phyloP scores from a whole-genome alignment of 2,113 vertebrate species.

The Tapirus terrestris region DNA sequence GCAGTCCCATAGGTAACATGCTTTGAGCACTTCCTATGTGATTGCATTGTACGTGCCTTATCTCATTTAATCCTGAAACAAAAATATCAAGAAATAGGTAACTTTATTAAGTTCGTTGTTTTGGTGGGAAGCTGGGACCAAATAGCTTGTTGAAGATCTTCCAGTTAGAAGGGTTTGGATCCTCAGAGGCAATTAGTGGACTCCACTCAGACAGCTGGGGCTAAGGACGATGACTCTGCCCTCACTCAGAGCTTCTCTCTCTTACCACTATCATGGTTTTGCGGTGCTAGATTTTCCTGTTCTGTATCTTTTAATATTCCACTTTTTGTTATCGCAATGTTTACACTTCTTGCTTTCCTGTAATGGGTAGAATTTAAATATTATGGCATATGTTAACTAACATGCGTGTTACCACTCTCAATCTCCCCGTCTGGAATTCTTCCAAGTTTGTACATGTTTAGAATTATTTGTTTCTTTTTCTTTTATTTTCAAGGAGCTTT shows the following conservation, averaged over 20 bases:
- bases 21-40: background rate
- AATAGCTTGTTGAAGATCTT: background rate
- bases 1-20: background rate
- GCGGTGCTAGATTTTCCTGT: background rate
- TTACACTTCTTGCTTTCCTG: background rate
- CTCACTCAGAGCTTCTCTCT: background rate
- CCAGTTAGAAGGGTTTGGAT: background rate
- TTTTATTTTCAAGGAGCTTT: background rate
- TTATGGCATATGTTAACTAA: background rate
- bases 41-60: background rate
- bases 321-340: background rate
- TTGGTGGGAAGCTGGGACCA: background rate
- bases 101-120: background rate
- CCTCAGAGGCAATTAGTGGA: background rate
- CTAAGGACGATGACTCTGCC: background rate
- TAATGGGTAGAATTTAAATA: background rate
- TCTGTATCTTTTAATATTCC: background rate
- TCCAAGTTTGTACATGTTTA: background rate
- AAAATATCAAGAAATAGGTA: background rate
- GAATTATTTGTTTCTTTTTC: background rate
- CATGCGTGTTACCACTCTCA: background rate
- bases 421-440: background rate
- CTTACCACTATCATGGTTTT: background rate
- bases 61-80: background rate
- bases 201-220: too few relatives aligned